Evolutionary conservation across 2,888 invertebrate genomes (phyloP).

Genomic region (Muscina levida): DNA sequence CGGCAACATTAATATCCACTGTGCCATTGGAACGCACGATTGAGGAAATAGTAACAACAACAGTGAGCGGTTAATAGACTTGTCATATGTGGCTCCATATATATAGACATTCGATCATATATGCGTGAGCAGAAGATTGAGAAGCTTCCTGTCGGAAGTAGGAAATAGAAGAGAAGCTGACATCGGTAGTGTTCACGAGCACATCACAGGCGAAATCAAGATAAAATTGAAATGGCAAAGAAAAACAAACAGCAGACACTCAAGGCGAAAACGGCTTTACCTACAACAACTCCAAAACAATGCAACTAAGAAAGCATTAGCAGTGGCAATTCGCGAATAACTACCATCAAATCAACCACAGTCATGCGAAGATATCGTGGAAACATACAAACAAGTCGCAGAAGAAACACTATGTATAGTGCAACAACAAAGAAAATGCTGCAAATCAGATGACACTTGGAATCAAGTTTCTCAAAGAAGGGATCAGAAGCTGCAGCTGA

Average conservation of each 20-base stretch:
- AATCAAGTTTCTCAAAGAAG: constrained; percentile 1
- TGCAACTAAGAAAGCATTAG: not conserved
- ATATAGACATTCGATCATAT: not conserved
- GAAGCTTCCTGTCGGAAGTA: not conserved
- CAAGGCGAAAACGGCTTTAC: not conserved
- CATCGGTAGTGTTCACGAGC: not conserved
- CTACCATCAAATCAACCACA: not conserved
- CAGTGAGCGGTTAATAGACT: not conserved
- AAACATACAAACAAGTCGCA: not conserved
- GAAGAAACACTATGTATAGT: not conserved
- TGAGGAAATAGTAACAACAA: not conserved
- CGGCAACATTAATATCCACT: not conserved
- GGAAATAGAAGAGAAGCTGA: constrained; percentile 1
- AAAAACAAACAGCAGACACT: not conserved
- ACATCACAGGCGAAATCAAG: not conserved
- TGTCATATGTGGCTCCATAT: not conserved
- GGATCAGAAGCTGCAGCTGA: not conserved
- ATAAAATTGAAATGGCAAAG: not conserved
- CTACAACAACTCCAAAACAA: not conserved
- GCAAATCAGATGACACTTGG: constrained; percentile 9
- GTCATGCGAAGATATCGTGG: not conserved
- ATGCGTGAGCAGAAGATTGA: not conserved
- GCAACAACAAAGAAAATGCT: not conserved
- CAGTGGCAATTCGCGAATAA: not conserved
- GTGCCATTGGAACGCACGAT: not conserved